phyloP scores from a whole-genome alignment of 2,888 invertebrate species.

The Spilosoma lubricipeda region DNA sequence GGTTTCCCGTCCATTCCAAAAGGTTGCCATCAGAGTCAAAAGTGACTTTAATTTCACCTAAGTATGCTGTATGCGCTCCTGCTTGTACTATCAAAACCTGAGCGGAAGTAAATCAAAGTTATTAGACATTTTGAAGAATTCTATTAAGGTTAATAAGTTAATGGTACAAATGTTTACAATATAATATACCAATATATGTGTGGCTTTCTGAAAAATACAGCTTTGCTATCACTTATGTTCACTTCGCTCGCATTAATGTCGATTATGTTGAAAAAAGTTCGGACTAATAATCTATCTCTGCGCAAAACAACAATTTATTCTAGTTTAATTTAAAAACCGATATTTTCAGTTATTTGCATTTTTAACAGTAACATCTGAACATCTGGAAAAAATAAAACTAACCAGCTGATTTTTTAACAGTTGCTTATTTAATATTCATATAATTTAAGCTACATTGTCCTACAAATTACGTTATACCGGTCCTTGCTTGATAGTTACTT shows the following conservation, averaged over 20 bases:
- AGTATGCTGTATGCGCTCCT: constrained; percentile 90
- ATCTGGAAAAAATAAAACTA: no score
- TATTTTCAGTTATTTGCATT: neutral
- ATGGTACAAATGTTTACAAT: neutral
- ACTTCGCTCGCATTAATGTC: neutral
- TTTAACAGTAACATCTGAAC: no score
- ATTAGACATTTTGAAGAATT: no score
- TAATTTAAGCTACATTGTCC: no score
- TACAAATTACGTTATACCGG: no score
- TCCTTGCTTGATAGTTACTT: no score
- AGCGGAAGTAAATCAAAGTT: neutral
- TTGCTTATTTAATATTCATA: no score
- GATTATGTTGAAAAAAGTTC: neutral
- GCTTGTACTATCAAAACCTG: constrained; percentile 91
- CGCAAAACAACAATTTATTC: neutral
- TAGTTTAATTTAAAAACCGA: neutral
- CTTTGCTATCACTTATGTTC: neutral
- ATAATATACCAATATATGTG: neutral
- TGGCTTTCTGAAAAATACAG: neutral
- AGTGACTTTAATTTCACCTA: constrained; percentile 91
- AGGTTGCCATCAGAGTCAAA: constrained; percentile 91
- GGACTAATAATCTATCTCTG: neutral
- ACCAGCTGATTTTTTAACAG: no score
- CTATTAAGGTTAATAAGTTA: neutral
- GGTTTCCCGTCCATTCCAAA: constrained; percentile 89